Conservation (phyloP, 2,797 vertebrate species). For the Bryconaethiops microstoma region DNA sequence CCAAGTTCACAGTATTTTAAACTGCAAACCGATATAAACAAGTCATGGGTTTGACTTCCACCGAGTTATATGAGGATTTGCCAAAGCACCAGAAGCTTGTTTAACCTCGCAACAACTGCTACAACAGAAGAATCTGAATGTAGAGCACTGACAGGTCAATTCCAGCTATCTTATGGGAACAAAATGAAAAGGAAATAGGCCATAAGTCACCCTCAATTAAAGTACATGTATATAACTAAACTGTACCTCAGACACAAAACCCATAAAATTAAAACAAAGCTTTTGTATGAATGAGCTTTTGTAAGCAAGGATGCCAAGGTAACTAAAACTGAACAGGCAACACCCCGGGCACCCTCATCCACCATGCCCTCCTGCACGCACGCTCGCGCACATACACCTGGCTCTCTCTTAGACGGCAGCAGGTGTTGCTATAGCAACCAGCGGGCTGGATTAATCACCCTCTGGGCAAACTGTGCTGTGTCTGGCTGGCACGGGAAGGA, state of each 20-base stretch:
- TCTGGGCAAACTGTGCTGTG: constrained; percentile 48
- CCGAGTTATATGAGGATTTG: too few species aligned
- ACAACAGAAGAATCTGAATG: too few species aligned
- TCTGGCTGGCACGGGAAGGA: constrained; percentile 41
- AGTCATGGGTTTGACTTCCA: too few species aligned
- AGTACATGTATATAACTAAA: too few species aligned
- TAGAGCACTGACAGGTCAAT: too few species aligned
- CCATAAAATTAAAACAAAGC: background rate
- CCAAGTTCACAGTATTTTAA: too few species aligned
- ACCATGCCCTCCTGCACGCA: background rate
- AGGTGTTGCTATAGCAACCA: constrained; percentile 66
- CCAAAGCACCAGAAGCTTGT: too few species aligned
- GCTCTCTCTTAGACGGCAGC: constrained; percentile 48
- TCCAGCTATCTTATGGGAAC: too few species aligned
- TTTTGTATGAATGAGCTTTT: background rate
- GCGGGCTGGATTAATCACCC: constrained; percentile 55
- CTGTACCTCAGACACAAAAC: background rate
- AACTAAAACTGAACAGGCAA: constrained; percentile 10
- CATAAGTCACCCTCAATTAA: too few species aligned
- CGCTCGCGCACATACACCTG: constrained; percentile 36
- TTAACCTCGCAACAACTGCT: too few species aligned
- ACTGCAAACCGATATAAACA: too few species aligned
- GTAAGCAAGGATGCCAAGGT: constrained; percentile 29
- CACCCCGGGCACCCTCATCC: constrained; percentile 13
- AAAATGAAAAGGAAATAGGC: too few species aligned